These are phyloP conservation scores for Hyalella azteca DNA, from an alignment of 2,888 invertebrate species.

Conservation along the genomic window DNA sequence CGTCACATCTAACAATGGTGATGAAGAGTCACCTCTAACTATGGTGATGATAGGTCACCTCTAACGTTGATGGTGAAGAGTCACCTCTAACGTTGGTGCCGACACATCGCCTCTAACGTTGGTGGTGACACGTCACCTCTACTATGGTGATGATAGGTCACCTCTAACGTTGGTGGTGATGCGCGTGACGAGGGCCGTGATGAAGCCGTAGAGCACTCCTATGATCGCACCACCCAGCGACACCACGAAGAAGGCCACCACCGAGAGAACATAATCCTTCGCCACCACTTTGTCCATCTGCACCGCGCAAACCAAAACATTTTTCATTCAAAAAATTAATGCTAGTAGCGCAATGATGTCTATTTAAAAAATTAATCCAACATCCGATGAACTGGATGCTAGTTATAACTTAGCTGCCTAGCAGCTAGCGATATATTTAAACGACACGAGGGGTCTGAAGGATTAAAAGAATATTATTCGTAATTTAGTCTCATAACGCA, in stretches of 20 bases:
- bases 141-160: slow-evolving; percentile 41
- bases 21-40: background rate
- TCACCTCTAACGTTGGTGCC: background rate
- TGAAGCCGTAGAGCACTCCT: slow-evolving; percentile 65
- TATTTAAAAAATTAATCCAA: too few relatives aligned
- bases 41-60: background rate
- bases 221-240: slow-evolving; percentile 66
- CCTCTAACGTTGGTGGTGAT: slow-evolving; percentile 62
- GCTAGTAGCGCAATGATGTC: too few relatives aligned
- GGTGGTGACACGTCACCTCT: background rate
- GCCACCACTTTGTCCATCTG: slow-evolving; percentile 60
- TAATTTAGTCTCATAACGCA: too few relatives aligned
- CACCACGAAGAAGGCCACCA: slow-evolving; percentile 67
- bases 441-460: too few relatives aligned
- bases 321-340: too few relatives aligned
- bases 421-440: too few relatives aligned
- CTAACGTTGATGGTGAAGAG: background rate
- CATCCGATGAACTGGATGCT: too few relatives aligned
- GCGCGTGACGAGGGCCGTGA: slow-evolving; percentile 64
- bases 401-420: too few relatives aligned
- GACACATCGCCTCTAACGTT: background rate
- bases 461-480: too few relatives aligned
- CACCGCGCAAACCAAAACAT: background rate
- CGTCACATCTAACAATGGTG: background rate
- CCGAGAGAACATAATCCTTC: slow-evolving; percentile 53